Conservation (phyloP, 2,797 vertebrate species). For the Taeniopygia guttata region DNA sequence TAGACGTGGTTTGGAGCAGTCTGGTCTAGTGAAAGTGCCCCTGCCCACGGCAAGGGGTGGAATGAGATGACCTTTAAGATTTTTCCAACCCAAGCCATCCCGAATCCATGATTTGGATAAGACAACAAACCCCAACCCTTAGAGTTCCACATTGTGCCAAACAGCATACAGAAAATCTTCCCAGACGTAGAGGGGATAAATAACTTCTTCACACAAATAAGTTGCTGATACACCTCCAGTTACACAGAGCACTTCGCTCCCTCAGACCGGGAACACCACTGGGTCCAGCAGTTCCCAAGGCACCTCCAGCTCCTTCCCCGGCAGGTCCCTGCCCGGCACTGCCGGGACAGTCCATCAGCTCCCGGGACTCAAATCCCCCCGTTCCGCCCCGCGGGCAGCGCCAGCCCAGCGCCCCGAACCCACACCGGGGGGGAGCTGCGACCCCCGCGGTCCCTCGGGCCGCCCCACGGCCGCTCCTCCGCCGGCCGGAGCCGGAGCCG, state of each 20-base stretch:
- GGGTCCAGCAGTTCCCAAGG: neutral
- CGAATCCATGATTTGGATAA: neutral
- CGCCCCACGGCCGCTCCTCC: neutral
- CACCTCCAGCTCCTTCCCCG: neutral
- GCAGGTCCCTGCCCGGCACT: neutral
- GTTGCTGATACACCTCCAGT: neutral
- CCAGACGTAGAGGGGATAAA: accelerated
- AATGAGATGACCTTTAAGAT: neutral
- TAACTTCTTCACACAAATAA: neutral
- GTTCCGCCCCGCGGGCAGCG: neutral
- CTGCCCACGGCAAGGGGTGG: neutral
- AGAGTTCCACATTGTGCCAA: neutral
- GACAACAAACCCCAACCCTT: neutral
- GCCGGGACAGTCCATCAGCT: neutral
- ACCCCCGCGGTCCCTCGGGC: neutral
- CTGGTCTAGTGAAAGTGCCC: neutral
- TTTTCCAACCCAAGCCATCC: neutral
- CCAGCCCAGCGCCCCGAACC: neutral
- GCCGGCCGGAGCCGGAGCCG: neutral
- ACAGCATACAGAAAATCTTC: neutral
- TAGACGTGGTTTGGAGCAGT: neutral
- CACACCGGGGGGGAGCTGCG: accelerated
- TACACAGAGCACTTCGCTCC: neutral
- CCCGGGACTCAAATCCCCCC: accelerated
- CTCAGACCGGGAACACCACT: too few relatives aligned